These are phyloP conservation scores for Mythimna loreyi DNA, from an alignment of 2,888 invertebrate genomes.

Conservation along the genomic window DNA sequence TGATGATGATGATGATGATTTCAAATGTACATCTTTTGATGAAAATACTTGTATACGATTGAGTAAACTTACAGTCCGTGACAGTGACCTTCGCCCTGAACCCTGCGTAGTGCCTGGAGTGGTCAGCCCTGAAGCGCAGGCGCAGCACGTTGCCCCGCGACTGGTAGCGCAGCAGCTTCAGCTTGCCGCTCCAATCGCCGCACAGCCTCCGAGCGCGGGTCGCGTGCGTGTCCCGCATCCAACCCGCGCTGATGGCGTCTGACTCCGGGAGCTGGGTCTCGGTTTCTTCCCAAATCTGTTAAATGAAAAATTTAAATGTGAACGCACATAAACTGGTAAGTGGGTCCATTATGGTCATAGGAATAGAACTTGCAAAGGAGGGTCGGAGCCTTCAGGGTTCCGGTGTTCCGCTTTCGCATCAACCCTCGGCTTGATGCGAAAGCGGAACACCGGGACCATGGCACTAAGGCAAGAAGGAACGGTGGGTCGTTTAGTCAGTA, in stretches of 20 bases:
- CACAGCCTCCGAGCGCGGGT: conserved; percentile 90
- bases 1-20: too few relatives aligned
- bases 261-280: conserved; percentile 81
- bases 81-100: conserved; percentile 94
- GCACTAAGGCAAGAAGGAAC: too few relatives aligned
- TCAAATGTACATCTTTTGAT: neutral
- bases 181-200: conserved; percentile 95
- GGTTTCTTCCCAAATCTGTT: conserved; percentile 84
- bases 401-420: too few relatives aligned
- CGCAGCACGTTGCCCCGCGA: conserved; percentile 91
- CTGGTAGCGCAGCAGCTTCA: conserved; percentile 93
- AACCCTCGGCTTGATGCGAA: too few relatives aligned
- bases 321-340: too few relatives aligned
- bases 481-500: too few relatives aligned
- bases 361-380: too few relatives aligned
- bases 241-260: conserved; percentile 83
- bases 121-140: conserved; percentile 94
- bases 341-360: too few relatives aligned
- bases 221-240: conserved; percentile 77
- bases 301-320: neutral
- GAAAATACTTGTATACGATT: neutral
- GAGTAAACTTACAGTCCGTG: conserved; percentile 92
- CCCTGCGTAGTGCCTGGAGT: conserved; percentile 94
- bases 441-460: too few relatives aligned
- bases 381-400: too few relatives aligned